Percentiles rank a stretch among this genome's conserved stretches.
Conservation (phyloP, 1,140 invertebrate genomes). For the Oscheius sp. region DNA sequence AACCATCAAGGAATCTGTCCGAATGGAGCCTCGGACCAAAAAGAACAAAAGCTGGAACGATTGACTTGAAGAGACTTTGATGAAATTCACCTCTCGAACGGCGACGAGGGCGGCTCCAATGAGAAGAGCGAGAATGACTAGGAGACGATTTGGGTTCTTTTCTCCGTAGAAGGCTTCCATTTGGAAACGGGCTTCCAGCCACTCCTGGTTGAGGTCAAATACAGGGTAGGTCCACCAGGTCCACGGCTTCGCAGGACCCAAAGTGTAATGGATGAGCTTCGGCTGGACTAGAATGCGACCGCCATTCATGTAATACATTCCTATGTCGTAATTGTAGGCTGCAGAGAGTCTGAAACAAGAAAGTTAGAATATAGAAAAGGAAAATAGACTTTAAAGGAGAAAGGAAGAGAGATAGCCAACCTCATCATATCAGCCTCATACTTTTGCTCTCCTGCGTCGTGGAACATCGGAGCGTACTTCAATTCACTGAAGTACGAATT, state of each 20-base stretch:
- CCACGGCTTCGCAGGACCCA: constrained; percentile 49
- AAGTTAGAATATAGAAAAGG: neutral
- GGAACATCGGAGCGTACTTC: constrained; percentile 48
- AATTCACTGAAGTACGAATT: constrained; percentile 46
- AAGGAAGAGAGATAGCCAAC: neutral
- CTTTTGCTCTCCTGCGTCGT: constrained; percentile 17
- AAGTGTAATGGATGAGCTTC: constrained; percentile 48
- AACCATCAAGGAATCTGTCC: neutral
- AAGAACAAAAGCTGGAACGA: constrained; percentile 1
- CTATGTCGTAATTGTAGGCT: constrained; percentile 48
- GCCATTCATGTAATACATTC: constrained; percentile 50
- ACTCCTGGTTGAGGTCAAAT: constrained; percentile 47
- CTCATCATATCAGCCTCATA: constrained; percentile 23
- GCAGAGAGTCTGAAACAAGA: constrained; percentile 35
- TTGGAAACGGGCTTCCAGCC: constrained; percentile 34
- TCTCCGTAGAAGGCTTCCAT: constrained; percentile 16
- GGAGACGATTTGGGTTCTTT: neutral
- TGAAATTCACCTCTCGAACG: neutral
- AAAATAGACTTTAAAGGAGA: too few species aligned
- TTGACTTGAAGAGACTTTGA: neutral
- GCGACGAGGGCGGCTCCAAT: neutral
- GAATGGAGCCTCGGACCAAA: neutral
- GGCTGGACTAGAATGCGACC: constrained; percentile 38
- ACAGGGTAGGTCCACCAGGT: constrained; percentile 47
- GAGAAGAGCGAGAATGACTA: neutral